phyloP scores from a whole-genome alignment of 2,113 vertebrate genomes.

The Danionella cerebrum region DNA sequence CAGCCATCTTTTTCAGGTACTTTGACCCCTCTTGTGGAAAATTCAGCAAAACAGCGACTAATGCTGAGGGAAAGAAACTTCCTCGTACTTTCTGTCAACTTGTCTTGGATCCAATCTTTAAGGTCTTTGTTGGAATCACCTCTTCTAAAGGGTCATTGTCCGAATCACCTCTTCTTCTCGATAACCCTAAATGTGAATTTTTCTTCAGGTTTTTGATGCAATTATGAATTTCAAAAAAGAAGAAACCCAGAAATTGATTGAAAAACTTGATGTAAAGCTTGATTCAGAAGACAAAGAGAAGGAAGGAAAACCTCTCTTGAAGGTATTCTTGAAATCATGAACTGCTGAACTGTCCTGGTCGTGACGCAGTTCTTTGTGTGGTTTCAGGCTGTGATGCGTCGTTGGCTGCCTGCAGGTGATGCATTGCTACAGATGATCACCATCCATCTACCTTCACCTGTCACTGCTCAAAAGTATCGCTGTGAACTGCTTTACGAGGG shows the following conservation, averaged over 20 bases:
- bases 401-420: conserved; percentile 54
- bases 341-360: neutral
- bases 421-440: conserved; percentile 58
- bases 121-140: conserved; percentile 31
- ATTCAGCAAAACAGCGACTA: conserved; percentile 51
- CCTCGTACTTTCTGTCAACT: conserved; percentile 55
- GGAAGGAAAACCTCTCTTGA: conserved; percentile 56
- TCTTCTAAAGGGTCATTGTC: neutral
- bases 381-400: conserved; percentile 53
- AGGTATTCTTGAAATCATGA: conserved; percentile 36
- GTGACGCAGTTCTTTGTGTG: neutral
- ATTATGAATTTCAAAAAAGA: conserved; percentile 65
- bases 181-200: neutral
- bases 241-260: conserved; percentile 52
- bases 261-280: conserved; percentile 56
- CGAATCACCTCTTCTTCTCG: neutral
- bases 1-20: conserved; percentile 27
- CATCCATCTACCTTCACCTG: conserved; percentile 54
- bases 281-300: conserved; percentile 52
- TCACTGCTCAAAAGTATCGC: conserved; percentile 54
- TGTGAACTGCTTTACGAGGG: conserved; percentile 57
- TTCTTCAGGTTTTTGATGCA: conserved; percentile 56
- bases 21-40: conserved; percentile 55
- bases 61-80: conserved; percentile 51
- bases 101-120: conserved; percentile 51